phyloP scores from a whole-genome alignment of 2,797 vertebrate species.

The Clangula hyemalis region DNA sequence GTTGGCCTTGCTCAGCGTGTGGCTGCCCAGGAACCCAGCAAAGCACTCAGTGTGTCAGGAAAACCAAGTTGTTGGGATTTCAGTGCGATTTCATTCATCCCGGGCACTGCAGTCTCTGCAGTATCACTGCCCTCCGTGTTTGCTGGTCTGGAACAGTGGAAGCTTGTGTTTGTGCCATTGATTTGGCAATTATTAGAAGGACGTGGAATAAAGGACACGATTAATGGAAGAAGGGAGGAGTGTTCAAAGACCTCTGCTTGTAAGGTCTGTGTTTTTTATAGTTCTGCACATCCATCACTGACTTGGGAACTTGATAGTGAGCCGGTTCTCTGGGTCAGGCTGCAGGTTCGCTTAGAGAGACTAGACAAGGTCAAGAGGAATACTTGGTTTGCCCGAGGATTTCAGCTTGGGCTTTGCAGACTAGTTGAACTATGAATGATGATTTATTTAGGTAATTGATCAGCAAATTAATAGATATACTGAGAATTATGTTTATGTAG shows the following conservation, averaged over 20 bases:
- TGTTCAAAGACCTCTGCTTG: not conserved
- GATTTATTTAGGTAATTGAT: not conserved
- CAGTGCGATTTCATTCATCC: not conserved
- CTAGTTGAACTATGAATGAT: not conserved
- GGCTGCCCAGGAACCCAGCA: not conserved
- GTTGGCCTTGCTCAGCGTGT: not conserved
- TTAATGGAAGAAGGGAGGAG: not conserved
- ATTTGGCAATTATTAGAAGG: slow-evolving; percentile 39
- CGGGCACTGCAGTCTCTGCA: not conserved
- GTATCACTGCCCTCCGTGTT: not conserved
- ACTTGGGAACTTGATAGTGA: slow-evolving; percentile 14
- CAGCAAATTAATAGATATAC: not conserved
- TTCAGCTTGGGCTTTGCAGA: not conserved
- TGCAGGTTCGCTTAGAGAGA: not conserved
- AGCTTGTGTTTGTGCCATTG: slow-evolving; percentile 4
- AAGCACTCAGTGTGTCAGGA: not conserved
- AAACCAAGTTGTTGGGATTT: slow-evolving; percentile 2
- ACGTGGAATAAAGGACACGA: not conserved
- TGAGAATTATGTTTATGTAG: not conserved
- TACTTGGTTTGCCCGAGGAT: not conserved
- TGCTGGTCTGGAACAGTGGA: not conserved
- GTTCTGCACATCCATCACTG: slow-evolving; percentile 7
- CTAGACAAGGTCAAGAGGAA: not conserved
- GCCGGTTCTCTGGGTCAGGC: not conserved
- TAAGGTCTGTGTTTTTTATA: slow-evolving; percentile 1